Conservation (phyloP, 2,888 invertebrate genomes). For the Caenorhabditis becei region DNA sequence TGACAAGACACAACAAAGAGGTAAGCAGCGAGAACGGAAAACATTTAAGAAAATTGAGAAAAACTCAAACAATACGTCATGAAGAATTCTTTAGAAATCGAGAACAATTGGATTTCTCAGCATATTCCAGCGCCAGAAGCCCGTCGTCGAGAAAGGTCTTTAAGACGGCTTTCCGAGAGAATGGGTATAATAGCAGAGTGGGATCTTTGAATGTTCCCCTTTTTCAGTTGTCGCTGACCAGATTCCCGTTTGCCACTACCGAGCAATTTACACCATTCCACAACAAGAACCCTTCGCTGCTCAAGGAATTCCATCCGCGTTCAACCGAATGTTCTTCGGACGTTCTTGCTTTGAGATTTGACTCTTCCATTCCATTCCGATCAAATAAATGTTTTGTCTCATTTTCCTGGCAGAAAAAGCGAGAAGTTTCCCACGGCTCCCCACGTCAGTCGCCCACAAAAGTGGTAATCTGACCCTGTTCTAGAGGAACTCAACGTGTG, state of each 20-base stretch:
- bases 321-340: slow-evolving; percentile 64
- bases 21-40: too few species aligned
- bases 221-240: slow-evolving; percentile 48
- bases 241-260: slow-evolving; percentile 40
- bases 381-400: slow-evolving; percentile 34
- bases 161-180: slow-evolving; percentile 59
- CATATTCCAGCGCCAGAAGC: slow-evolving; percentile 56
- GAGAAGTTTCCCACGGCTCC: slow-evolving; percentile 44
- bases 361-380: slow-evolving; percentile 11
- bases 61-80: too few species aligned
- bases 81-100: slow-evolving; percentile 51
- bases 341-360: slow-evolving; percentile 63
- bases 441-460: slow-evolving; percentile 50
- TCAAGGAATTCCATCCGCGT: slow-evolving; percentile 53
- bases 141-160: slow-evolving; percentile 37
- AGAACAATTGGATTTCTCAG: slow-evolving; percentile 61
- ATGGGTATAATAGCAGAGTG: slow-evolving; percentile 27
- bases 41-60: too few species aligned
- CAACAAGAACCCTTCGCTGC: slow-evolving; percentile 56
- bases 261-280: slow-evolving; percentile 54
- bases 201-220: slow-evolving; percentile 3
- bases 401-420: not conserved
- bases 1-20: slow-evolving; percentile 57
- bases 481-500: slow-evolving; percentile 21
- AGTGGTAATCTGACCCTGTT: slow-evolving; percentile 44